phyloP scores from a whole-genome alignment of 2,113 vertebrate species.

The Caloenas nicobarica region DNA sequence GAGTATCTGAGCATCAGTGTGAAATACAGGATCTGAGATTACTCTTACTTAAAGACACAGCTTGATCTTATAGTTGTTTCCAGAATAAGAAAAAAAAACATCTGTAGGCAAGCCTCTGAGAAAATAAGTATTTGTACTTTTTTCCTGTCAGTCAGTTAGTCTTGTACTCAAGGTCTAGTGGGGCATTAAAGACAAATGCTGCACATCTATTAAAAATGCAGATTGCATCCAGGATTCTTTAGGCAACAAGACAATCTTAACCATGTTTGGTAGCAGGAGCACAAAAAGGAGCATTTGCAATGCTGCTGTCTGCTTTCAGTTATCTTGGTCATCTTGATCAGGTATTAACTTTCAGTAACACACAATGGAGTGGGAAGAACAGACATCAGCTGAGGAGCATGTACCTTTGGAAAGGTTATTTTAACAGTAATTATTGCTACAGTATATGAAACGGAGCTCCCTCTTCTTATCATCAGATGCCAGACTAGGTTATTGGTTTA shows the following conservation, averaged over 20 bases:
- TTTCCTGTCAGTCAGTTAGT: not conserved
- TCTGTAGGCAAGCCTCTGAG: not conserved
- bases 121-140: not conserved
- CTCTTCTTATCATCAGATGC: not conserved
- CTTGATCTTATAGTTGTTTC: not conserved
- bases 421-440: not conserved
- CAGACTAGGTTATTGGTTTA: not conserved
- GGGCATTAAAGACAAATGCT: not conserved
- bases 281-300: not conserved
- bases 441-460: not conserved
- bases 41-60: not conserved
- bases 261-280: not conserved
- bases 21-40: not conserved
- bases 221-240: not conserved
- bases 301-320: not conserved
- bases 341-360: not conserved
- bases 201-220: not conserved
- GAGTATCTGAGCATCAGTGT: not conserved
- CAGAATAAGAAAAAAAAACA: not conserved
- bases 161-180: not conserved
- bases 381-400: not conserved
- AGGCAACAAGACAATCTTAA: not conserved
- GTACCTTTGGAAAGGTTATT: not conserved
- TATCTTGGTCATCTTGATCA: not conserved
- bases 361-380: not conserved